These are phyloP conservation scores for Aspiorhynchus laticeps DNA, from an alignment of 2,113 vertebrate species.

Conservation along the genomic window DNA sequence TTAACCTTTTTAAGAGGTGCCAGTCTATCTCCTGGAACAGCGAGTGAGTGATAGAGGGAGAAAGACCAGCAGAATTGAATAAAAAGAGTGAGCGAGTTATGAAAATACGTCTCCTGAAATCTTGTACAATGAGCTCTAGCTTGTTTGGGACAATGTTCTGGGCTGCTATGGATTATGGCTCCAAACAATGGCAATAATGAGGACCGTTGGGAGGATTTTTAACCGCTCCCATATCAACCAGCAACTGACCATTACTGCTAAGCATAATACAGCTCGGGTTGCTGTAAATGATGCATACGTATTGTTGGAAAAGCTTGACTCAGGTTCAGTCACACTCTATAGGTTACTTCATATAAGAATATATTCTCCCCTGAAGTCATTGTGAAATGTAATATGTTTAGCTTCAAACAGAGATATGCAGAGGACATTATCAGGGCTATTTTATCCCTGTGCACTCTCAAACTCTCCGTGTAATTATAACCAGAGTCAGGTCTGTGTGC, in stretches of 20 bases:
- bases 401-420: neutral
- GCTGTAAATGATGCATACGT: neutral
- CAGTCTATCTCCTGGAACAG: neutral
- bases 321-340: neutral
- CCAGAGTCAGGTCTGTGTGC: constrained; percentile 38
- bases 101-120: constrained; percentile 17
- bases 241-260: neutral
- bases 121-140: constrained; percentile 2
- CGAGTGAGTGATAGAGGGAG: neutral
- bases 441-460: neutral
- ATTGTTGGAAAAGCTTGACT: neutral
- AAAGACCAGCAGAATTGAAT: constrained; percentile 10
- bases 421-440: constrained; percentile 7
- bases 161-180: neutral
- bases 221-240: neutral
- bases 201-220: neutral
- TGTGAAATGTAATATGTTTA: constrained; percentile 16
- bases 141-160: neutral
- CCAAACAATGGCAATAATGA: constrained; percentile 14
- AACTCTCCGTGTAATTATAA: constrained; percentile 44
- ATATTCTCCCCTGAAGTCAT: neutral
- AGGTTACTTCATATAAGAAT: neutral
- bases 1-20: constrained; percentile 37
- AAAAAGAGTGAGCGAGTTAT: constrained; percentile 3
- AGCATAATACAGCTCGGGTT: neutral